Conservation (phyloP, 23 tunicate genomes). For the Ascidia mentula region DNA sequence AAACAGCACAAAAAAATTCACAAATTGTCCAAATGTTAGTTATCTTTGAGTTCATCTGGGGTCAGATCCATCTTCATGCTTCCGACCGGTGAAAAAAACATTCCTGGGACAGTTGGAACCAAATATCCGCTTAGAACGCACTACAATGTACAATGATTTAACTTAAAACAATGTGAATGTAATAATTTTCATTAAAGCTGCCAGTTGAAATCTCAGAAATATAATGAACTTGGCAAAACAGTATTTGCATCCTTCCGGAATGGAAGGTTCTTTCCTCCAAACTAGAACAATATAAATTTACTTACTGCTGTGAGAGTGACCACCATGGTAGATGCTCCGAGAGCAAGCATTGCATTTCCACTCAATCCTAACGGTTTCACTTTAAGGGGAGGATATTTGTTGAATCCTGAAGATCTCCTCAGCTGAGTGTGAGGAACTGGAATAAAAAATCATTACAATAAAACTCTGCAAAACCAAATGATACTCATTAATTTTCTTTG, state of each 20-base stretch:
- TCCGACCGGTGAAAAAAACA: not conserved
- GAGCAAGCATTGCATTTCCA: slow-evolving; percentile 52
- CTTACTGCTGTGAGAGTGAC: slow-evolving; percentile 12
- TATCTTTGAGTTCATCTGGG: not conserved
- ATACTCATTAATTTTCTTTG: too few relatives aligned
- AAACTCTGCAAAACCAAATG: too few relatives aligned
- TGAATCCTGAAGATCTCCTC: slow-evolving; percentile 50
- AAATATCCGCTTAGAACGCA: too few relatives aligned
- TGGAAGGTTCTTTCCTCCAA: too few relatives aligned
- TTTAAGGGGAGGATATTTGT: slow-evolving; percentile 52
- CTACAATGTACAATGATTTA: too few relatives aligned
- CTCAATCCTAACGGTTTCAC: slow-evolving; percentile 52
- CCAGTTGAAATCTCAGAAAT: too few relatives aligned
- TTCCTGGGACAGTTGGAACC: slow-evolving; percentile 17
- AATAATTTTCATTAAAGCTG: too few relatives aligned
- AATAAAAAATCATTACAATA: too few relatives aligned
- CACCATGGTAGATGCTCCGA: slow-evolving; percentile 24
- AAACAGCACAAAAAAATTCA: not conserved
- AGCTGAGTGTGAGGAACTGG: slow-evolving; percentile 13
- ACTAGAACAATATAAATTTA: too few relatives aligned
- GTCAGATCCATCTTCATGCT: not conserved
- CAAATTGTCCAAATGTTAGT: not conserved
- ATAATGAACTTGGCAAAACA: too few relatives aligned
- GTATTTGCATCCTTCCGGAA: too few relatives aligned
- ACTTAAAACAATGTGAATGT: too few relatives aligned